phyloP scores from a whole-genome alignment of 2,797 vertebrate genomes.

The Bucorvus abyssinicus region DNA sequence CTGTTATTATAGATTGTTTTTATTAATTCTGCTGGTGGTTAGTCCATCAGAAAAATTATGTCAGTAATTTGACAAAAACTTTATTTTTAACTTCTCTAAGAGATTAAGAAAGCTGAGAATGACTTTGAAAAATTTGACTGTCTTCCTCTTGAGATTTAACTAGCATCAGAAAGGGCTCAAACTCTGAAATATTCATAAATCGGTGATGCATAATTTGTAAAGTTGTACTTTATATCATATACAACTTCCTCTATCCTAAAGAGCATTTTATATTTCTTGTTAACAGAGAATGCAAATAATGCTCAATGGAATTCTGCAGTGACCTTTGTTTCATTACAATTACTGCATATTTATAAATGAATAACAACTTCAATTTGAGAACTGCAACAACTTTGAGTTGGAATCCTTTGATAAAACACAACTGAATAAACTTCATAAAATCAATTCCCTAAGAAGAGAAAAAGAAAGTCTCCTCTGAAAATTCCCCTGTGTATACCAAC shows the following conservation, averaged over 20 bases:
- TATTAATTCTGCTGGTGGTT: neutral
- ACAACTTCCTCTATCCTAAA: conserved; percentile 41
- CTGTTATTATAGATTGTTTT: neutral
- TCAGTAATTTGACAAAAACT: neutral
- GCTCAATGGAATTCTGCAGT: conserved; percentile 51
- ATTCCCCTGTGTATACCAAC: conserved; percentile 37
- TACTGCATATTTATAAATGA: conserved; percentile 62
- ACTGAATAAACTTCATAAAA: conserved; percentile 68
- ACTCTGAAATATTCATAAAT: conserved; percentile 46
- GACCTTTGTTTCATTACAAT: conserved; percentile 70
- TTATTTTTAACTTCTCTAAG: neutral
- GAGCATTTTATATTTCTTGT: conserved; percentile 60
- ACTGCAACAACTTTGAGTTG: conserved; percentile 55
- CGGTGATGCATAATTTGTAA: conserved; percentile 42
- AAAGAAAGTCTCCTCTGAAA: conserved; percentile 55
- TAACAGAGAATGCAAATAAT: conserved; percentile 67
- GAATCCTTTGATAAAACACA: conserved; percentile 67
- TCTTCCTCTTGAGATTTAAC: conserved; percentile 25
- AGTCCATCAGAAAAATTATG: neutral
- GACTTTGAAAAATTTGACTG: neutral
- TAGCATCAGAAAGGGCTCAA: neutral
- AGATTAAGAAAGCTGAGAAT: neutral
- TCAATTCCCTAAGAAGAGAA: conserved; percentile 56
- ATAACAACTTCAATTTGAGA: conserved; percentile 54
- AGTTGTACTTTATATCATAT: conserved; percentile 41